Base-by-base conservation (phyloP, 2,797 vertebrate genomes). In the Threskiornis aethiopicus region DNA sequence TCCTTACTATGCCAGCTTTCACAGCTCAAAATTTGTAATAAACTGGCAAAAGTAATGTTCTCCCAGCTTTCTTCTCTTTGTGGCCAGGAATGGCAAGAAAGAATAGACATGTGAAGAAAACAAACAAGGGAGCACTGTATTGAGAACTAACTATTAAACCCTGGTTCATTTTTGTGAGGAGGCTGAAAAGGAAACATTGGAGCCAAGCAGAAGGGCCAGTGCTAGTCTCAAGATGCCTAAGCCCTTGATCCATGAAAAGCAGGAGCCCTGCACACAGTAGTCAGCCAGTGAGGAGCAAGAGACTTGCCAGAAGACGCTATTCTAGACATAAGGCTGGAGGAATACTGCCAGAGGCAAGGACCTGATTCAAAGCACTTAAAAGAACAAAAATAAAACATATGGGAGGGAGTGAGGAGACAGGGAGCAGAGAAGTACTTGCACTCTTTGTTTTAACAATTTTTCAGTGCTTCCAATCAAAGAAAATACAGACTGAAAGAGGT, bases 341-440 rank as follows among this genome's bases (percentile, higher is more conserved):
- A 93, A 75, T 24, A 66, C 29, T 81, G 89, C 82, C 84, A 96
- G 75, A 73, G 44, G 29, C 73, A 70, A 91, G n/a, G 67, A 78
- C 15, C 65, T 65, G 28, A 86, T 95, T 72, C 96, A 95, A 91
- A 71, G 28, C 46, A 84, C 79, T 94, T 89, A 89, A 87, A 94
- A 82, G 73, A 79, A 52, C 15, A 93, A 71, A 94, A 94, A 86
- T 81, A 94, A 92, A 95, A 86, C 16, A 31, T n/a, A 31, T 54
- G 4, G 7, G 33, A 65, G 26, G 26, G 84, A 84, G 24, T 55
- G 31, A 85, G 29, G 54, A 92, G 92, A 65, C 52, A 54, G 41
- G 21, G 37, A 83, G n/a, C 29, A 77, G 46, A 59, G 59, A 52
- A 78, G 61, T 72, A 57, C 62, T 87, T 51, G 37, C 9, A 52